Percentiles rank a stretch among this genome's conserved stretches.
These are phyloP conservation scores for Bicyclus anynana DNA, from an alignment of 1,140 invertebrate species.

Conservation along the genomic window DNA sequence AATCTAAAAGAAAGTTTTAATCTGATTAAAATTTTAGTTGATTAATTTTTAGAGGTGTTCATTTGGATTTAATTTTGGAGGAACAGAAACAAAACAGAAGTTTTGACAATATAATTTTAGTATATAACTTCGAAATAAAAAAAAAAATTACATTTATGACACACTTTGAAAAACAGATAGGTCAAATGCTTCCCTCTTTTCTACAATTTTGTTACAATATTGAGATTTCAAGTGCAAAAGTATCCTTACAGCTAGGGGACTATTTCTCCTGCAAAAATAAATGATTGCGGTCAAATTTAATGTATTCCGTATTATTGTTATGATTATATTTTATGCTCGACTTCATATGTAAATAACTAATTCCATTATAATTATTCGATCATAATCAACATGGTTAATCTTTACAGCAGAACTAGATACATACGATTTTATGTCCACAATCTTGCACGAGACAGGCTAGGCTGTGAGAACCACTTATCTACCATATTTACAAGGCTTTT, in stretches of 20 bases:
- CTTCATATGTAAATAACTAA: neutral
- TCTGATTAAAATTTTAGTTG: neutral
- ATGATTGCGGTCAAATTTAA: too few species aligned
- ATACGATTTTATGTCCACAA: conserved; percentile 14
- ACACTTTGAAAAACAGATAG: too few species aligned
- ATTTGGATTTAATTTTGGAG: too few species aligned
- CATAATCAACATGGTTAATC: conserved; percentile 12
- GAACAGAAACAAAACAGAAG: too few species aligned
- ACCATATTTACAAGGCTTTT: conserved; percentile 14
- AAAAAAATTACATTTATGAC: too few species aligned
- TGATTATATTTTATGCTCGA: neutral
- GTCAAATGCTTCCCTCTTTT: too few species aligned
- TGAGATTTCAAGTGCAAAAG: too few species aligned
- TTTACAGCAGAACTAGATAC: conserved; percentile 11
- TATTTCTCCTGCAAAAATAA: too few species aligned
- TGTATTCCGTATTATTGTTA: neutral
- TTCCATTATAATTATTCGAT: conserved; percentile 5
- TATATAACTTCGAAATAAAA: too few species aligned
- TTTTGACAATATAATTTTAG: too few species aligned
- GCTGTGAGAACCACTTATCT: conserved; percentile 26
- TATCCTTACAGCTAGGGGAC: too few species aligned
- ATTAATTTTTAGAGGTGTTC: neutral
- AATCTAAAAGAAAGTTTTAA: neutral
- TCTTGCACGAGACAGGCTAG: conserved; percentile 10
- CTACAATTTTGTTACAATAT: too few species aligned